Conservation (phyloP, 1,140 invertebrate species). For the Zaprionus africanus region DNA sequence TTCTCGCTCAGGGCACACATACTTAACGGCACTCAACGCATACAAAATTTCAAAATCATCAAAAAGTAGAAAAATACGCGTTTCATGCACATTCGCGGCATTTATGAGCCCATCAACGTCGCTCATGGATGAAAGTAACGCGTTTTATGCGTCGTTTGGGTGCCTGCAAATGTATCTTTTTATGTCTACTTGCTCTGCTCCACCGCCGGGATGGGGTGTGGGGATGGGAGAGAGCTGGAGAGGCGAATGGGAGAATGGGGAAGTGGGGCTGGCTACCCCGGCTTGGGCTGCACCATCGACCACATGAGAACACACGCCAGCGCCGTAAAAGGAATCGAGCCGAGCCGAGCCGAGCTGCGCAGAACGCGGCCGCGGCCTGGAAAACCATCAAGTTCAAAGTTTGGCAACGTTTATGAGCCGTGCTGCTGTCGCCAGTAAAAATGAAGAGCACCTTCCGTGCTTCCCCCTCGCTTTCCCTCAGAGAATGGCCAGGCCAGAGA, state of each 20-base stretch:
- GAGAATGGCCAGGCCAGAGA: slow-evolving; percentile 22
- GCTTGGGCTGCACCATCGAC: slow-evolving; percentile 11
- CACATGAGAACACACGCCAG: slow-evolving; percentile 63
- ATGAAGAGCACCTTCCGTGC: slow-evolving; percentile 52
- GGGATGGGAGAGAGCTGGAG: background rate
- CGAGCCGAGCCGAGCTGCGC: slow-evolving; percentile 12
- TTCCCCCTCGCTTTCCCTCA: background rate
- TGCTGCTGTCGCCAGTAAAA: slow-evolving; percentile 74
- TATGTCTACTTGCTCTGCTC: slow-evolving; percentile 58
- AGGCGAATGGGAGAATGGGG: background rate
- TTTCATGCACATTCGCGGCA: slow-evolving; percentile 83
- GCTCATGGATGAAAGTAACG: slow-evolving; percentile 83
- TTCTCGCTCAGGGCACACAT: slow-evolving; percentile 25
- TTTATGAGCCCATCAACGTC: slow-evolving; percentile 84
- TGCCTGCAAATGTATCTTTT: slow-evolving; percentile 82
- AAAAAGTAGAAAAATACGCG: slow-evolving; percentile 83
- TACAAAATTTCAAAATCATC: slow-evolving; percentile 83
- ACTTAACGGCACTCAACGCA: slow-evolving; percentile 80
- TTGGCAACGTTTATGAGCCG: slow-evolving; percentile 76
- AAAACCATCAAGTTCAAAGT: slow-evolving; percentile 81
- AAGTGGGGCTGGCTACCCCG: background rate
- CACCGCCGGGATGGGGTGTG: slow-evolving; percentile 3
- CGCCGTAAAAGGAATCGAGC: slow-evolving; percentile 67
- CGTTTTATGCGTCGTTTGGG: slow-evolving; percentile 82
- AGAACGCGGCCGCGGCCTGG: slow-evolving; percentile 7